Evolutionary conservation across 53 echinoderm and acorn worm genomes (phyloP), one percentile per base, ranked within the genome.

Genomic region (Holothuria scabra): DNA sequence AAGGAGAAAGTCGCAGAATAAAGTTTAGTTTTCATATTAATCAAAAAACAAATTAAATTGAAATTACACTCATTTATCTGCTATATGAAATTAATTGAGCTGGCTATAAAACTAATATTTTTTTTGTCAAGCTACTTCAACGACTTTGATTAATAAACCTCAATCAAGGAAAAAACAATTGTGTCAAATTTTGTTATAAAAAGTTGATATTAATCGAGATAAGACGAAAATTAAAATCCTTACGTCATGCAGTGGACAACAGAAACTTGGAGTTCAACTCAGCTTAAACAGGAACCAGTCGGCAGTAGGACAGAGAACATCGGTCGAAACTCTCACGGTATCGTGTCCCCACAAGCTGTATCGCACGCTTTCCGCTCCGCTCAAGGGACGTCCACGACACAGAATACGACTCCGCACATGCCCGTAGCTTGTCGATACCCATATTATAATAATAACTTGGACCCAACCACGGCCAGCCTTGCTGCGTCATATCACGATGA

Each of bases 361-460:
- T 56, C 56, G 16, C 78, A 78, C 58, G 78, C 78, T 30, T 78
- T 78, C 57, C 78, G 78, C 16, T 28, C 78, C 6, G 28, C 78
- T 28, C 56, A 56, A 58, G 78, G 78, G 78, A 56, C 78, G 56
- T 48, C 88, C 29, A 56, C 88, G 28, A 56, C 79, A 13, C 88
- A 88, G 32, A 60, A 60, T 18, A 38, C 85, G 61, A 61, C 82
- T 29, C 81, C 87, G 57, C 71, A 82, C 28, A 61, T 91, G 11
- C 89, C 95, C 11, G 63, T 95, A 28, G 56, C 91, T 28, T 93
- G 87, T 49, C 86, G 95, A 19, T 95, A 95, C 60, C 88, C 95
- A 21, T 92, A 88, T 71, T 95, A 90, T 74, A 82, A 86, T 81
- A 95, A 90, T 85, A 89, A 93, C 56, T 44, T 90, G 20, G 91